phyloP scores from a whole-genome alignment of 1,140 invertebrate genomes.

The Asbolus verrucosus region DNA sequence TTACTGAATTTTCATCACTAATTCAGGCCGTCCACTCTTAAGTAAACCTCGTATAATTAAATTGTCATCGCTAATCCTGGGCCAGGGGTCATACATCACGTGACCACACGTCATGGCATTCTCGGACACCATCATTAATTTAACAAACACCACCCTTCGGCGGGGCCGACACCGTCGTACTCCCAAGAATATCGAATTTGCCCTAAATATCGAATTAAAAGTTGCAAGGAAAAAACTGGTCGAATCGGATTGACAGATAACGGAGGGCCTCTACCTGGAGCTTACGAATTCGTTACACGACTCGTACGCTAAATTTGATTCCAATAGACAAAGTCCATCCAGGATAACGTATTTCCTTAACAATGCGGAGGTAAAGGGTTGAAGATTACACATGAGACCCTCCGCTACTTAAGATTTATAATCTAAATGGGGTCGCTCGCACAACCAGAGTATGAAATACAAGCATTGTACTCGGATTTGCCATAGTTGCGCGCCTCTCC shows the following conservation, averaged over 20 bases:
- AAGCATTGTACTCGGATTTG: constrained; percentile 23
- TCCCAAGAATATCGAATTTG: constrained; percentile 47
- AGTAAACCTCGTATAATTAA: constrained; percentile 61
- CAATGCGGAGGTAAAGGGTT: constrained; percentile 49
- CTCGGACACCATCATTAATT: constrained; percentile 59
- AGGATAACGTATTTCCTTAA: constrained; percentile 56
- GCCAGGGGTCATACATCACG: constrained; percentile 60
- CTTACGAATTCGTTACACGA: constrained; percentile 49
- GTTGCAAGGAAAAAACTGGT: constrained; percentile 23
- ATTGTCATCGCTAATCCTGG: constrained; percentile 61
- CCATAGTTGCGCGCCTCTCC: neutral
- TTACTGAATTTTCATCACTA: constrained; percentile 48
- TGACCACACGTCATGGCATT: constrained; percentile 59
- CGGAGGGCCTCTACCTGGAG: constrained; percentile 38
- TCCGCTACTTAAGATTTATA: constrained; percentile 53
- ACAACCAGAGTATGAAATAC: constrained; percentile 2
- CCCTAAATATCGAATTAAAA: constrained; percentile 29
- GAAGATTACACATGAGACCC: constrained; percentile 49
- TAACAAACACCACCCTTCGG: constrained; percentile 41
- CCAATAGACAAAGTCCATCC: constrained; percentile 53
- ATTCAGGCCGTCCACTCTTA: constrained; percentile 52
- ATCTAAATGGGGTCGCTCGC: constrained; percentile 39
- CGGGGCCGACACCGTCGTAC: neutral
- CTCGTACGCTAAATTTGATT: constrained; percentile 53
- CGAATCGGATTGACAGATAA: neutral